A percentile compares a stretch with the other conserved stretches of the same genome.
These are phyloP conservation scores for Neosilurus mollespiculum DNA, from an alignment of 2,797 vertebrate species.

Conservation along the genomic window DNA sequence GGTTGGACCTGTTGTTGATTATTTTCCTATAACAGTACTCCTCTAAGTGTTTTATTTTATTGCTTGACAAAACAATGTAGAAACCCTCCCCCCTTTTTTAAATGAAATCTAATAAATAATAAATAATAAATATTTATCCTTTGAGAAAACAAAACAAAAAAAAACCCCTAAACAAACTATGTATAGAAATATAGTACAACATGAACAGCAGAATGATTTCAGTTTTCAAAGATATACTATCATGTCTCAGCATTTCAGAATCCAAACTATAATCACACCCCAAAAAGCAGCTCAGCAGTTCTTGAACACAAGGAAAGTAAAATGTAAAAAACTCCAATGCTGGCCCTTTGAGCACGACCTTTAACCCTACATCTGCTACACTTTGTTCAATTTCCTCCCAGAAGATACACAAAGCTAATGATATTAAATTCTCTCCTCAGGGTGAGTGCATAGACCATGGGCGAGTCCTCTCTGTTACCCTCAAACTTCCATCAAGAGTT, in stretches of 20 bases:
- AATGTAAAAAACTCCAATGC: neutral
- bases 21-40: neutral
- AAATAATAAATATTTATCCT: too few relatives aligned
- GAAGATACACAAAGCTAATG: neutral
- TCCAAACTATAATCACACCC: neutral
- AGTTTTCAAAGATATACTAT: neutral
- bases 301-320: neutral
- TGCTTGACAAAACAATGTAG: neutral
- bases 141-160: too few relatives aligned
- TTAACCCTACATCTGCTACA: constrained; percentile 1
- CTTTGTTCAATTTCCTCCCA: neutral
- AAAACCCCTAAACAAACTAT: neutral
- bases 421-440: neutral
- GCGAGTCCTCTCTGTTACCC: neutral
- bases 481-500: neutral
- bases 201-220: neutral
- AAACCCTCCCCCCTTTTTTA: neutral
- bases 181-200: neutral
- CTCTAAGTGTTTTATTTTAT: neutral
- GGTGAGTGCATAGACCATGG: neutral
- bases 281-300: neutral
- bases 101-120: too few relatives aligned
- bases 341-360: neutral
- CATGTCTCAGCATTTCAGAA: neutral
- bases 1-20: neutral